Evolutionary conservation across 1,140 invertebrate genomes (phyloP), one percentile per base, ranked within the genome.

Genomic region (Papilio xuthus): DNA sequence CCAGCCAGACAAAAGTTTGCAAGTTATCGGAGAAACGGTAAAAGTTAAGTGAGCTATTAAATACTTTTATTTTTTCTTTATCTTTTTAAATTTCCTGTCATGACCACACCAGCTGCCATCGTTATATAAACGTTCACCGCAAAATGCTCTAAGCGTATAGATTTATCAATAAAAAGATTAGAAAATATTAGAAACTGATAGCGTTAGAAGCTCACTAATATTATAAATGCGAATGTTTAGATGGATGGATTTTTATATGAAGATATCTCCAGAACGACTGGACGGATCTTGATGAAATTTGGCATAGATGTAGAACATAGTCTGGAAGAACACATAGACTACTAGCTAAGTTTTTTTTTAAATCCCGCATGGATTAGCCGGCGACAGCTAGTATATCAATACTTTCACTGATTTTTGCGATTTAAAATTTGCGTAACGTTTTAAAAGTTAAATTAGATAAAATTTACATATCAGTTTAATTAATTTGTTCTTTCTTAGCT

Each of bases 41-140:
- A 67, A 67, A 67, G 60, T 67, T 67, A 67, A 67, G 60, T 67
- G 60, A 28, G 60, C 60, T 67, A 67, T 67, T 67, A 67, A 67
- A 67, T 67, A 18, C 60, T 67, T 67, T 67, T 60, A 60, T 60
- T 60, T 60, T 60, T 60, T 60, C 56, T 67, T 67, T 67, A 67
- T 67, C 60, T 63, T 63, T 60, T 32, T 63, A 63, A 26, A 63
- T 63, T 63, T 28, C 60, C 23, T 28, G 60, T 63, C 60, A 63
- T 28, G 60, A 63, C 23, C 60, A 15, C 60, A 63, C 10, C 23
- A 63, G 60, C 23, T 28, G 23, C 23, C 13, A 15, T 63, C 50
- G 50, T 53, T n/a, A 53, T 4, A 10, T 63, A 63, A 28, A 63
- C 56, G 56, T 56, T 56, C 18, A n/a, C 56, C 56, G 23, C 56